phyloP scores from a whole-genome alignment of 2,797 vertebrate species.

The Harpia harpyja region DNA sequence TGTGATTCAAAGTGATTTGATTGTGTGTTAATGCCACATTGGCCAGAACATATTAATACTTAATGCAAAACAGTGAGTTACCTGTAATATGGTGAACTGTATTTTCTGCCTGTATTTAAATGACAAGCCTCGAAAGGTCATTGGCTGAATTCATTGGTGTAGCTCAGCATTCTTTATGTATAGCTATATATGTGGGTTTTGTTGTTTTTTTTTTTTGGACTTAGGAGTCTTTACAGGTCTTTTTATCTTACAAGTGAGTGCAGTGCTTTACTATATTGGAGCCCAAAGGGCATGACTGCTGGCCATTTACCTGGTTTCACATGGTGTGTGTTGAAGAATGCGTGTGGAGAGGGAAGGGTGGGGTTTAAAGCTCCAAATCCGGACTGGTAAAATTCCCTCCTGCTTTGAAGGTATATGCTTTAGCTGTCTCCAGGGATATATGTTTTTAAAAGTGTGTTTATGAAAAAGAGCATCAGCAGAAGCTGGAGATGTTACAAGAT shows the following conservation, averaged over 20 bases:
- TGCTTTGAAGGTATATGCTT: conserved; percentile 5
- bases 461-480: conserved; percentile 6
- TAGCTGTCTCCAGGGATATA: background rate
- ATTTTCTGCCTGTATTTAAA: background rate
- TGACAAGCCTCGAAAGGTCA: background rate
- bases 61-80: background rate
- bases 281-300: background rate
- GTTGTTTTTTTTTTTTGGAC: background rate
- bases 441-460: conserved; percentile 12
- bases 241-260: background rate
- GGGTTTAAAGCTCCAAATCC: background rate
- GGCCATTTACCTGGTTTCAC: background rate
- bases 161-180: background rate
- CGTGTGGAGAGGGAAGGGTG: background rate
- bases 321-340: background rate
- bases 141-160: background rate
- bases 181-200: background rate
- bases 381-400: background rate
- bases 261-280: background rate
- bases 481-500: background rate
- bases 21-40: background rate
- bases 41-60: background rate
- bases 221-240: background rate
- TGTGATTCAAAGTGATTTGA: background rate
- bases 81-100: background rate